Base-by-base conservation (phyloP, 2,113 vertebrate genomes). In the Oxyura jamaicensis region DNA sequence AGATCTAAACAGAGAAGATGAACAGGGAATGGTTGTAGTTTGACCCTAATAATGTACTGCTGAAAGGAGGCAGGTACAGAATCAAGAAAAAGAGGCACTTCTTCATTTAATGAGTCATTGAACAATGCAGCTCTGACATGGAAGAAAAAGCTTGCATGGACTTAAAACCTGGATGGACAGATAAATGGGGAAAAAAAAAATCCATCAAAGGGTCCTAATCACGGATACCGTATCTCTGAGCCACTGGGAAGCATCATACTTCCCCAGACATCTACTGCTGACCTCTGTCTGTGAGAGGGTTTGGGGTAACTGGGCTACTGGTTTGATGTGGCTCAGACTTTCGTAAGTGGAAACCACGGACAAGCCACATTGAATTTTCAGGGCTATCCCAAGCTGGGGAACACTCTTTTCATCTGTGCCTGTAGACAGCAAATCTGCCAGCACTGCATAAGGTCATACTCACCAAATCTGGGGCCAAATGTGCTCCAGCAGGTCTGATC, bases 1-100 rank as follows among this genome's bases (percentile, higher is more conserved):
- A 88, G 77, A 23, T 82, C 77, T 91, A 82, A 92, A 97, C 73
- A 93, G 39, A 88, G 66, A 83, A 86, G 76, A 93, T 60, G 11
- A 93, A 92, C 84, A 73, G 76, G 55, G 91, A n/a, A 39, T 78
- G 7, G 46, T 52, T 92, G 52, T 63, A 84, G 41, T 48, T 93
- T 84, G 73, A 69, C 42, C 83, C 35, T 84, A 88, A 86, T 88
- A 94, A 93, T 39, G 60, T 41, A 86, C 86, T 66, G 77, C 69
- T 93, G 86, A 91, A 93, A 91, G 48, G 42, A 93, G 46, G 93
- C 56, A 82, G 60, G 52, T 33, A 92, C 69, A 68, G 63, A 95
- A 92, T 42, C 74, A 83, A 86, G 65, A 91, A 92, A 91, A 93
- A 6, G 1, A 94, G 86, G 60, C 35, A 60, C 48, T 90, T 73